Evolutionary conservation across 2,113 vertebrate genomes (phyloP).

Genomic region (Lipophrys pholis): DNA sequence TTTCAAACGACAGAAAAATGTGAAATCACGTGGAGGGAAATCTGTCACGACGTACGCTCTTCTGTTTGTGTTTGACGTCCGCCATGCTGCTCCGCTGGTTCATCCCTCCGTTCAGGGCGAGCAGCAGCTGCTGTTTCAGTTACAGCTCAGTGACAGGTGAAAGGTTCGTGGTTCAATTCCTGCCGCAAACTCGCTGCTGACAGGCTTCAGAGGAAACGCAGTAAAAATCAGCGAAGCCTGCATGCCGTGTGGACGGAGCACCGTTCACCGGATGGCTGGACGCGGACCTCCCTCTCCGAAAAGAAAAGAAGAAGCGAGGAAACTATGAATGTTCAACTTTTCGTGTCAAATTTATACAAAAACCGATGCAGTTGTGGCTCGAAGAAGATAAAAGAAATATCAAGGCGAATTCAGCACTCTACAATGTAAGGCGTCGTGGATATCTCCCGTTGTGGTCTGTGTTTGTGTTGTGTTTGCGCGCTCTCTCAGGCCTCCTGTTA

Average conservation of each 20-base stretch:
- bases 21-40: neutral
- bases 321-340: no score
- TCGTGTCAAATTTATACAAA: no score
- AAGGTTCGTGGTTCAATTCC: constrained; percentile 4
- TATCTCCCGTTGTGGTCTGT: no score
- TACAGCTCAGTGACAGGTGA: neutral
- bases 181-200: neutral
- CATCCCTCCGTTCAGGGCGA: neutral
- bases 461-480: constrained; percentile 7
- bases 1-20: constrained; percentile 1
- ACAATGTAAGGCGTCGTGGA: no score
- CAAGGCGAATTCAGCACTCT: no score
- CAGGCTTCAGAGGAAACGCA: neutral
- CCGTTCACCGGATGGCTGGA: no score
- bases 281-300: no score
- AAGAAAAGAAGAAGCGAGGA: no score
- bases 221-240: no score
- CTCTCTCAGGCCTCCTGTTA: constrained; percentile 19
- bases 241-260: no score
- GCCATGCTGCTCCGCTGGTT: neutral
- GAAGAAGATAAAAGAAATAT: no score
- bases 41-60: neutral
- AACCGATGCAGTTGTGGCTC: no score
- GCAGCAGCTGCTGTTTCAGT: neutral
- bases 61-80: neutral